Percentiles rank a stretch among this genome's conserved stretches.
phyloP scores from a whole-genome alignment of 2,113 vertebrate genomes.

The Aramus guarauna region DNA sequence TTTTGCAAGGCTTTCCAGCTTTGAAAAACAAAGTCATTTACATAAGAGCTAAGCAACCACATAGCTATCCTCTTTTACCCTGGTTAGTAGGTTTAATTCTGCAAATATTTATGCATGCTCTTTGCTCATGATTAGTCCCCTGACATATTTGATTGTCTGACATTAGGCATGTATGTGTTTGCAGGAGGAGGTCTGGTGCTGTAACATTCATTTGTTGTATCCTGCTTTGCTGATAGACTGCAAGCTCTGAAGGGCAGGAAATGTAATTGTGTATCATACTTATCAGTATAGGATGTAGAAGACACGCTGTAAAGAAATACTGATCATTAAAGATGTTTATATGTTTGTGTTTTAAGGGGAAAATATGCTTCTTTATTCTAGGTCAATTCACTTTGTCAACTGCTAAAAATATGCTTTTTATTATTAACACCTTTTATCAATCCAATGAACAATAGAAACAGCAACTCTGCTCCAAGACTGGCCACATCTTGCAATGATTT shows the following conservation, averaged over 20 bases:
- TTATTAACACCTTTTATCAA: constrained; percentile 67
- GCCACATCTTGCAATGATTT: constrained; percentile 80
- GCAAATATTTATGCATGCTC: constrained; percentile 2
- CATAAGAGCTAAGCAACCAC: constrained; percentile 8
- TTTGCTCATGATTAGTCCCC: neutral
- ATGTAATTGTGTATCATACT: neutral
- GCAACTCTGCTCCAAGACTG: constrained; percentile 51
- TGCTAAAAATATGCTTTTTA: constrained; percentile 67
- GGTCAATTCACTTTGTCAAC: constrained; percentile 54
- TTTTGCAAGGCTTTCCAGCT: constrained; percentile 65
- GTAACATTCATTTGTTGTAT: neutral
- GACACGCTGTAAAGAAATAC: neutral
- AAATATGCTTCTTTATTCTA: neutral
- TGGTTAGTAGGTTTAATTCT: neutral
- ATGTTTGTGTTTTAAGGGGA: neutral
- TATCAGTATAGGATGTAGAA: neutral
- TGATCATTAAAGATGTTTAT: neutral
- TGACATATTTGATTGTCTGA: neutral
- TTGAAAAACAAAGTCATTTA: constrained; percentile 69
- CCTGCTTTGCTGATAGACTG: neutral
- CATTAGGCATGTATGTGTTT: neutral
- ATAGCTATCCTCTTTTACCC: constrained; percentile 20
- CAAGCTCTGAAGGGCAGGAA: neutral
- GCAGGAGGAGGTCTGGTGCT: neutral
- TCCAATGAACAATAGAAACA: constrained; percentile 38